A percentile compares a stretch with the other conserved stretches of the same genome.
These are phyloP conservation scores for Bryconaethiops microstoma DNA, from an alignment of 2,797 vertebrate genomes.

Conservation along the genomic window DNA sequence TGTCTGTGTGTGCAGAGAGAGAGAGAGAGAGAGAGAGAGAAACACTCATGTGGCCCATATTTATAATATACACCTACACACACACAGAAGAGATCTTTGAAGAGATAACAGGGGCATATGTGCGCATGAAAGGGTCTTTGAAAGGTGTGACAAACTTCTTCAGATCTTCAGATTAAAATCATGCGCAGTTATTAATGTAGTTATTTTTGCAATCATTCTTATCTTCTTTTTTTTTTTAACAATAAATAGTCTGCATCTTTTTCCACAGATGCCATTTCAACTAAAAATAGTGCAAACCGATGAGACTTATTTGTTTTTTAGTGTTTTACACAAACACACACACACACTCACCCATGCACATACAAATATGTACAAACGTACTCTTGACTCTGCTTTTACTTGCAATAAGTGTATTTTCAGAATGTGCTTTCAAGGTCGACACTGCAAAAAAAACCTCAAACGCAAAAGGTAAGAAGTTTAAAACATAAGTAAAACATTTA, in stretches of 20 bases:
- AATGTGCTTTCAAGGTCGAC: too few relatives aligned
- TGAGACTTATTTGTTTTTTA: not conserved
- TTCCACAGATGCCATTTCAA: not conserved
- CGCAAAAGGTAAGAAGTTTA: too few relatives aligned
- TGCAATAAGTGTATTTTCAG: too few relatives aligned
- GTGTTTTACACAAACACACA: not conserved
- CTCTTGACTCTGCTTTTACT: too few relatives aligned
- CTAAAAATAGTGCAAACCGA: not conserved
- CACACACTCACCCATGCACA: too few relatives aligned
- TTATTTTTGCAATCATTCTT: not conserved
- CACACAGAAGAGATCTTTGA: conserved; percentile 27
- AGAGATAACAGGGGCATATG: conserved; percentile 6
- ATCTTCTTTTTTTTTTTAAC: not conserved
- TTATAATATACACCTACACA: conserved; percentile 34
- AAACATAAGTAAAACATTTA: too few relatives aligned
- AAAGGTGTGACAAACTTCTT: not conserved
- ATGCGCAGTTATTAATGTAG: conserved; percentile 7
- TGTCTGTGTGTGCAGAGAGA: conserved; percentile 12
- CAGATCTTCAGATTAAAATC: not conserved
- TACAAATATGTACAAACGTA: too few relatives aligned
- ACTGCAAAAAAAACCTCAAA: too few relatives aligned
- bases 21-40: conserved; percentile 10
- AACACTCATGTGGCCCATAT: conserved; percentile 27
- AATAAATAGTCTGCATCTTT: not conserved
- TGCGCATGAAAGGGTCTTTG: not conserved